These are phyloP conservation scores for Pseudocheirus occidentalis DNA, from an alignment of 2,797 vertebrate species.

Conservation along the genomic window DNA sequence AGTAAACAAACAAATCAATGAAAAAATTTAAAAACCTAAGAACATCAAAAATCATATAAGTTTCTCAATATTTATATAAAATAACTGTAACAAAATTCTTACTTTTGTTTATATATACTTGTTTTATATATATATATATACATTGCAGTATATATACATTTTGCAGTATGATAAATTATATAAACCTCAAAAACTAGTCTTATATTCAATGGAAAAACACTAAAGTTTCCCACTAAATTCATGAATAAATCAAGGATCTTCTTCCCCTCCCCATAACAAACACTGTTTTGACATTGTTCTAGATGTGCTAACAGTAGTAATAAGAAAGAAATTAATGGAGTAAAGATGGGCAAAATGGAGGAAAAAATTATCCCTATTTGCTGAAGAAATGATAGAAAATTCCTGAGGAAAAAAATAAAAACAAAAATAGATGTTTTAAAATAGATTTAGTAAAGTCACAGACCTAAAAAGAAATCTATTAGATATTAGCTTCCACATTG, in stretches of 20 bases:
- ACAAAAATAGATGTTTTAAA: neutral
- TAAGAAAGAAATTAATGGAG: no score
- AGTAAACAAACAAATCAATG: no score
- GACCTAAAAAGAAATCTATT: neutral
- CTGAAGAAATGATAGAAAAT: neutral
- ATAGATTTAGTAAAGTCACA: neutral
- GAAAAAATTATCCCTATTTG: neutral
- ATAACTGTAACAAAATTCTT: neutral
- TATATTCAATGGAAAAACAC: no score
- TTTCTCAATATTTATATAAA: neutral
- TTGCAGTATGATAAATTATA: neutral
- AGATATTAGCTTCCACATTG: neutral
- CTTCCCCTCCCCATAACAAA: no score
- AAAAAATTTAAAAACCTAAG: no score
- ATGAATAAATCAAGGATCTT: no score
- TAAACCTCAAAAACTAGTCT: neutral
- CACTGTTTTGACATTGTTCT: no score
- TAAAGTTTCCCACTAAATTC: no score
- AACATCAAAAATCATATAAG: neutral
- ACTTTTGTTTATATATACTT: no score
- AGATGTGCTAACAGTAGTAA: no score
- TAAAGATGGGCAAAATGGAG: neutral
- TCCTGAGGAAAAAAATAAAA: neutral
- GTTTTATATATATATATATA: no score
- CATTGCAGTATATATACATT: no score